Evolutionary conservation across 2,888 invertebrate genomes (phyloP), one percentile per base, ranked within the genome.

Genomic region (Antitype chi): DNA sequence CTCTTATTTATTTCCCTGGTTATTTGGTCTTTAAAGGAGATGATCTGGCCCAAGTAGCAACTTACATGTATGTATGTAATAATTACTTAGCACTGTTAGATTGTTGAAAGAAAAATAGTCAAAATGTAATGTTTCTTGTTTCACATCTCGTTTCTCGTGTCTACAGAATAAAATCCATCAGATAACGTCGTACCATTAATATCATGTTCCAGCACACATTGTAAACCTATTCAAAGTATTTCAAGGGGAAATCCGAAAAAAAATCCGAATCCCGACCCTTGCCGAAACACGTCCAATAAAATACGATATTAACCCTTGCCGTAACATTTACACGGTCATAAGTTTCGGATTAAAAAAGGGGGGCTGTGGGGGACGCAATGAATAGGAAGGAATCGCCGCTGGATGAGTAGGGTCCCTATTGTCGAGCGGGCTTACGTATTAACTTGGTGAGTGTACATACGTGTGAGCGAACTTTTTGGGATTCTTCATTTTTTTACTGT

Each of bases 301-400:
- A 93, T 92, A 94, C 91, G 93, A 93, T 93, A 94, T 94, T 94
- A 94, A 94, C 94, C 94, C 94, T 92, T 90, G 91, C 90, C 91
- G 91, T 92, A 89, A 92, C 93, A 91, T 94, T 94, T 94, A 94
- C 94, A 94, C 94, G 94, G 92, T 94, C 95, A 94, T 95, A 95
- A 94, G 94, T 94, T 95, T 91, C 91, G 94, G 94, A 94, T 94
- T 95, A 94, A 95, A 94, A 94, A 94, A 92, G 93, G 93, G 91
- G 90, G 86, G 83, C 81, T 71, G 74, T 85, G 81, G 84, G 85
- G 82, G 77, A 86, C 87, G 88, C 90, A 91, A 89, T 91, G 92
- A 92, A 93, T 90, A 90, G 92, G 82, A 90, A 89, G 89, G 87
- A 90, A 91, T 90, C 89, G 87, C 87, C 88, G 82, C 82, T 84